These are phyloP conservation scores for Elachura formosa DNA, from an alignment of 2,113 vertebrate genomes.

Conservation along the genomic window DNA sequence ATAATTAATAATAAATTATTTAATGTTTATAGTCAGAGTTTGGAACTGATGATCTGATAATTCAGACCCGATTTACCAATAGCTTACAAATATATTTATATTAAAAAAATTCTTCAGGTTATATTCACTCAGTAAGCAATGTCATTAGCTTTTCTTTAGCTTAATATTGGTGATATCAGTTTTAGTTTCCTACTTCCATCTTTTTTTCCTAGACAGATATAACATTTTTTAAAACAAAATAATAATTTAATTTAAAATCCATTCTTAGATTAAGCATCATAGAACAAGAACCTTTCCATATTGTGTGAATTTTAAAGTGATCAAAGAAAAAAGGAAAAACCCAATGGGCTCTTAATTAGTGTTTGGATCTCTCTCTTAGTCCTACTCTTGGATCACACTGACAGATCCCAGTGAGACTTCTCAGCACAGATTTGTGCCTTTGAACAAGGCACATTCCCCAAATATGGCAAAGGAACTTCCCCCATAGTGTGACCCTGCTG, in stretches of 20 bases:
- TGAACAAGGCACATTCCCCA: background rate
- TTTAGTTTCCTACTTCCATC: background rate
- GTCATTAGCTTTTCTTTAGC: background rate
- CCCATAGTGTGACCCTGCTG: background rate
- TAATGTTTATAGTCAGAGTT: background rate
- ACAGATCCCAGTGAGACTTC: background rate
- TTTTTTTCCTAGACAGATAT: background rate
- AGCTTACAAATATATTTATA: background rate
- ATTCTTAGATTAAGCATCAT: background rate
- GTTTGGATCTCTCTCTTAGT: background rate
- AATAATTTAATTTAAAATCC: background rate
- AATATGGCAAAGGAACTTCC: background rate
- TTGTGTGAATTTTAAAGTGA: background rate
- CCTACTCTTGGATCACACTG: background rate
- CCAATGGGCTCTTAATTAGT: background rate
- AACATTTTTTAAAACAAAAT: background rate
- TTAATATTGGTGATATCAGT: background rate
- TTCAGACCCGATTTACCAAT: background rate
- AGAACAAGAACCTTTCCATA: background rate
- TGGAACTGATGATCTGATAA: background rate
- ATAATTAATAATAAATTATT: background rate
- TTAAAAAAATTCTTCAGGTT: background rate
- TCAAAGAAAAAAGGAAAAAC: background rate
- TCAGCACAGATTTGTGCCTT: background rate
- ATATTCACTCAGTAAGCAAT: background rate